Percentiles rank a stretch among this genome's conserved stretches.
phyloP scores from a whole-genome alignment of 2,797 vertebrate species.

The Syngnathus rostellatus region DNA sequence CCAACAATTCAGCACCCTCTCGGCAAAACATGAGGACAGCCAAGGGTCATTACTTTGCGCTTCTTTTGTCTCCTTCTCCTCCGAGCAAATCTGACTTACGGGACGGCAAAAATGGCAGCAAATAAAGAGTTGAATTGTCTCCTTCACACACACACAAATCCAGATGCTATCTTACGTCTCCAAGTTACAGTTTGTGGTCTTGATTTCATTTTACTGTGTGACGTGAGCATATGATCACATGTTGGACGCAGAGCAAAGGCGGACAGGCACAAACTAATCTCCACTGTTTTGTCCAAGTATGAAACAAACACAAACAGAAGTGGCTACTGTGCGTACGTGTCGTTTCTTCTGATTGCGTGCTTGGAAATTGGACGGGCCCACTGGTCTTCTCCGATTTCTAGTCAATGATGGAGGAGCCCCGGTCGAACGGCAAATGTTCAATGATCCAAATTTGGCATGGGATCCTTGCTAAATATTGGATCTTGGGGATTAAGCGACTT shows the following conservation, averaged over 20 bases:
- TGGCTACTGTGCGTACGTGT: not conserved
- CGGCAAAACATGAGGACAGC: constrained; percentile 21
- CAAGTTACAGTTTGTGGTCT: not conserved
- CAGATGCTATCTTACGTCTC: constrained; percentile 20
- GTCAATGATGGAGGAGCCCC: no score
- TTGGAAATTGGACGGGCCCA: no score
- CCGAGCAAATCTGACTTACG: not conserved
- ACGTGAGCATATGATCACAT: not conserved
- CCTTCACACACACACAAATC: constrained; percentile 2
- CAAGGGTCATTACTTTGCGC: constrained; percentile 20
- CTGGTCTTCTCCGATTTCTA: no score
- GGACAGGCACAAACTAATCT: not conserved
- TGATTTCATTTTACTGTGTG: constrained; percentile 2
- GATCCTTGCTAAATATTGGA: not conserved
- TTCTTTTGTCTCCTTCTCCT: constrained; percentile 6
- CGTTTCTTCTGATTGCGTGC: not conserved
- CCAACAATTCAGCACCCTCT: constrained; percentile 11
- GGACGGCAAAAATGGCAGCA: constrained; percentile 12
- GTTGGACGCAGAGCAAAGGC: not conserved
- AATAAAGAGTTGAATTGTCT: constrained; percentile 36
- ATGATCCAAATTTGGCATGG: no score
- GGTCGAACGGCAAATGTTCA: not conserved
- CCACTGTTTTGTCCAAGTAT: not conserved
- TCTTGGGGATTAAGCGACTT: no score
- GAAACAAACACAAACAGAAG: not conserved